These are phyloP conservation scores for Oenanthe oenanthe DNA, from an alignment of 2,113 vertebrate species.

Conservation along the genomic window DNA sequence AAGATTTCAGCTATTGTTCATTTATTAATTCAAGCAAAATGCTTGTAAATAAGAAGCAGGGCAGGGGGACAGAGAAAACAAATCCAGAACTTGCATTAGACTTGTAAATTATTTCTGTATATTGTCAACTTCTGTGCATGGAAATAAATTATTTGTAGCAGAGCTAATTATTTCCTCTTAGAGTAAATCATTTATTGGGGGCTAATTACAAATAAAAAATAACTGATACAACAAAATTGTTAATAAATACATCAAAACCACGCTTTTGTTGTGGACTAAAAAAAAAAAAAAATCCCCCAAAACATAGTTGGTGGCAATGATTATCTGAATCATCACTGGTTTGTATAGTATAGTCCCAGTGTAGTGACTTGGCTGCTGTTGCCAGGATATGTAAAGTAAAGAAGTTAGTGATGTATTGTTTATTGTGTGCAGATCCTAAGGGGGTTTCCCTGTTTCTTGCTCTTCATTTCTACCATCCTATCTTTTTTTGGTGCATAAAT, in stretches of 20 bases:
- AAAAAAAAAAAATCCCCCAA: not conserved
- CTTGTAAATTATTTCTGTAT: slow-evolving; percentile 58
- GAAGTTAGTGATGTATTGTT: not conserved
- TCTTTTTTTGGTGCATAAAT: not conserved
- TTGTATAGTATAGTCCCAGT: not conserved
- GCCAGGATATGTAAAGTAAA: not conserved
- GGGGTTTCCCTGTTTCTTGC: not conserved
- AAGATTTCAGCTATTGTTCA: slow-evolving; percentile 64
- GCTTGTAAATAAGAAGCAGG: slow-evolving; percentile 57
- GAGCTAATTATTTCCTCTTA: slow-evolving; percentile 46
- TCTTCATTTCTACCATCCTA: not conserved
- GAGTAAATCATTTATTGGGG: slow-evolving; percentile 2
- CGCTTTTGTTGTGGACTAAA: not conserved
- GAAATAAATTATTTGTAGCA: slow-evolving; percentile 59
- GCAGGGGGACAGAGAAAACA: not conserved
- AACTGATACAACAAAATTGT: not conserved
- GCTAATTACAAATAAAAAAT: slow-evolving; percentile 46
- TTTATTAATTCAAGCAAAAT: slow-evolving; percentile 65
- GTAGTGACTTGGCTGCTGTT: not conserved
- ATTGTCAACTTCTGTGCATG: slow-evolving; percentile 17
- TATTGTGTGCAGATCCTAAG: not conserved
- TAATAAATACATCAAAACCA: not conserved
- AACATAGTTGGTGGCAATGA: not conserved
- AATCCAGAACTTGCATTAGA: slow-evolving; percentile 20
- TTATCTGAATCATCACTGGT: not conserved